Percentiles rank a stretch among this genome's conserved stretches.
Evolutionary conservation across 2,888 invertebrate species (phyloP).

Genomic region (Melanophora roralis): DNA sequence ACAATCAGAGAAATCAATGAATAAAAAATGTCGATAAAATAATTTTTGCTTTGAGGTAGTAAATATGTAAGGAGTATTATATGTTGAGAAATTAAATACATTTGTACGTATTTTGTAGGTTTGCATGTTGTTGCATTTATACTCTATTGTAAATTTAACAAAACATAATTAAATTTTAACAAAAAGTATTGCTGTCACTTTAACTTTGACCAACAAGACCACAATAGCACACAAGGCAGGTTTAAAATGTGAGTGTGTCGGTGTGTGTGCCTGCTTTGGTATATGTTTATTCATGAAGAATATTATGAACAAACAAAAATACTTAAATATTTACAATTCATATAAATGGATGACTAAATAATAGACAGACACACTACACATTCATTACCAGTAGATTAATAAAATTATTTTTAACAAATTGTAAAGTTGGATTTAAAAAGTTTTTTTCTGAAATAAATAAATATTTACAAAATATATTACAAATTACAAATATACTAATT

Average conservation of each 20-base stretch:
- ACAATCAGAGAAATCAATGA: no score
- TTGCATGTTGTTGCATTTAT: background rate
- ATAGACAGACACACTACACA: conserved; percentile 25
- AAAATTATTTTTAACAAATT: no score
- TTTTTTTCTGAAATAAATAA: no score
- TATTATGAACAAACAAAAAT: background rate
- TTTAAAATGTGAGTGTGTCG: conserved; percentile 31
- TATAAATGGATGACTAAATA: conserved; percentile 50
- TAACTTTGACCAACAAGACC: conserved; percentile 61
- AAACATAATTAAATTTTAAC: conserved; percentile 63
- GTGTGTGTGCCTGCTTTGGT: no score
- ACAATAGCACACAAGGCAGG: conserved; percentile 59
- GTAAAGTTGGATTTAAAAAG: no score
- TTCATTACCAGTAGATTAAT: no score
- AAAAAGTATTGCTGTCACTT: conserved; percentile 63
- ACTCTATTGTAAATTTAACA: conserved; percentile 39
- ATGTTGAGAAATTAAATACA: background rate
- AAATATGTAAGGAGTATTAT: background rate
- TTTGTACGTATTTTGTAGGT: background rate
- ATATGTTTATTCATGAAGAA: background rate
- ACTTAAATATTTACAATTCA: conserved; percentile 29
- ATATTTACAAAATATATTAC: no score
- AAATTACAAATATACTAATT: no score
- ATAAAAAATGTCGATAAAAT: conserved; percentile 2
- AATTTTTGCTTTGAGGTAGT: background rate